Percentiles rank a stretch among this genome's conserved stretches.
These are phyloP conservation scores for Periparus ater DNA, from an alignment of 2,797 vertebrate species.

Conservation along the genomic window DNA sequence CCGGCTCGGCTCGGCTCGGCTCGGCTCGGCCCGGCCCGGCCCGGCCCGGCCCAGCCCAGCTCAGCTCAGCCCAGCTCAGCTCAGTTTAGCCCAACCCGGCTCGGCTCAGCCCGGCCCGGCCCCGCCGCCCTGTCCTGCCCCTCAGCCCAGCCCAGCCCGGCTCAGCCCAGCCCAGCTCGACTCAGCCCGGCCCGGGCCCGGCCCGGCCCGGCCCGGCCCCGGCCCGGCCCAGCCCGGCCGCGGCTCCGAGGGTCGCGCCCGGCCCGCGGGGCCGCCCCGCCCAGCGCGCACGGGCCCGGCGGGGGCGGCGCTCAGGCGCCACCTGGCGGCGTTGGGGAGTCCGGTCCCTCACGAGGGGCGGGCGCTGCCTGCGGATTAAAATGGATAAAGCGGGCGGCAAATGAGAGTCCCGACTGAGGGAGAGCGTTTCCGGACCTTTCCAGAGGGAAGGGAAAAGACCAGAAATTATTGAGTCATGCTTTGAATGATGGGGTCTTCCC, in stretches of 20 bases:
- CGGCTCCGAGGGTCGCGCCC: not conserved
- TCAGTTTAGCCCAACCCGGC: too few relatives aligned
- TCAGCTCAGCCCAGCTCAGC: too few relatives aligned
- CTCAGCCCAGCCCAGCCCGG: not conserved
- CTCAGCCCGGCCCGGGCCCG: not conserved
- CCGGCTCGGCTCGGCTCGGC: too few relatives aligned
- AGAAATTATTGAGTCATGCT: not conserved
- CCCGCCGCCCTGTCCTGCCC: too few relatives aligned
- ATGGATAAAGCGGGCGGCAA: too few relatives aligned
- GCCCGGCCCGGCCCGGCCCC: not conserved
- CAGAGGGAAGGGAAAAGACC: not conserved
- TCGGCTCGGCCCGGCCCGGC: too few relatives aligned
- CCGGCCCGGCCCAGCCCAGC: too few relatives aligned
- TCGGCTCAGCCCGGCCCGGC: too few relatives aligned
- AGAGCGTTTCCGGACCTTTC: not conserved
- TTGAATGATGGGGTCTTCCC: too few relatives aligned
- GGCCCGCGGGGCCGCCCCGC: not conserved
- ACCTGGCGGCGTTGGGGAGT: not conserved
- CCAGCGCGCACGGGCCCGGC: not conserved
- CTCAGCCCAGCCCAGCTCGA: not conserved
- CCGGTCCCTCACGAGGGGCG: rapidly evolving
- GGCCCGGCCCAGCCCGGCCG: not conserved
- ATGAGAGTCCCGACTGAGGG: rapidly evolving
- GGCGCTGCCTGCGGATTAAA: not conserved
- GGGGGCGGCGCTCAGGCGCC: not conserved